These are phyloP conservation scores for Hirudo medicinalis DNA, from an alignment of 1,140 invertebrate species.

Conservation along the genomic window DNA sequence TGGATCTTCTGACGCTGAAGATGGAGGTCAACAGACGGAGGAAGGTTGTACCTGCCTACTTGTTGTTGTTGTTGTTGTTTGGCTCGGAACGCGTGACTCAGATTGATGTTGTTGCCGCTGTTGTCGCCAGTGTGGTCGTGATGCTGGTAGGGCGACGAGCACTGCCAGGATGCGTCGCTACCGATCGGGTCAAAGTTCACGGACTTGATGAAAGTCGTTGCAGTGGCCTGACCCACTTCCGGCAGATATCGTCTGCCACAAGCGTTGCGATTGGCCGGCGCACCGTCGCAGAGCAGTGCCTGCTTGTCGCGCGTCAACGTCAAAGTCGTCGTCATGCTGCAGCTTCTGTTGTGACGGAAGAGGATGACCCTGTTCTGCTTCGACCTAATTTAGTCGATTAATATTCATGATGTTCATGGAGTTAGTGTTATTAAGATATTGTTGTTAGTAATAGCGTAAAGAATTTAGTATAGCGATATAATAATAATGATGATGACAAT, in stretches of 20 bases:
- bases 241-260: constrained; percentile 22
- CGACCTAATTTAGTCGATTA: neutral
- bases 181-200: constrained; percentile 19
- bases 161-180: neutral
- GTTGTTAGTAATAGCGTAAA: too few species aligned
- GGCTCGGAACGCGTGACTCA: too few species aligned
- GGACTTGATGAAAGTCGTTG: constrained; percentile 19
- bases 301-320: constrained; percentile 22
- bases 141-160: neutral
- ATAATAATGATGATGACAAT: neutral
- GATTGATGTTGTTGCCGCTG: neutral
- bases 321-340: constrained; percentile 17
- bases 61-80: constrained; percentile 2
- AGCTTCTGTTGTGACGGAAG: constrained; percentile 14
- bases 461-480: too few species aligned
- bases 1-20: neutral
- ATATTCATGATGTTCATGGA: too few species aligned
- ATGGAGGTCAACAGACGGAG: neutral
- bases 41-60: neutral
- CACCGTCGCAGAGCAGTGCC: constrained; percentile 21
- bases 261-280: constrained; percentile 13
- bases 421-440: too few species aligned
- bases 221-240: constrained; percentile 14
- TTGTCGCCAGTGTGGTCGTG: neutral
- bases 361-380: constrained; percentile 14